Conservation (phyloP, 2,797 vertebrate species). For the Borostomias antarcticus region DNA sequence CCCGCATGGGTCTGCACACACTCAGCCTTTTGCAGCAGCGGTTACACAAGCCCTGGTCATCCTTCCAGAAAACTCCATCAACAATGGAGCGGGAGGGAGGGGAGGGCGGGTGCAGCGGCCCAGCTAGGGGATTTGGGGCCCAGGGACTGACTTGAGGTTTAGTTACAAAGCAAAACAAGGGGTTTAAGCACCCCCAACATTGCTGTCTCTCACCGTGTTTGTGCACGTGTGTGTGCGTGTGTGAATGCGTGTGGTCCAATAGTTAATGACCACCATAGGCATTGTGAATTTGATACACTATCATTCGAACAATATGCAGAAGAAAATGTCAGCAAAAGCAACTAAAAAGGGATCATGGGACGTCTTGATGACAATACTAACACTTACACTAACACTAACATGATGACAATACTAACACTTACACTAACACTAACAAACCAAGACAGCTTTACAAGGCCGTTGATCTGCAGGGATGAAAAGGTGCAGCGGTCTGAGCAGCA, state of each 20-base stretch:
- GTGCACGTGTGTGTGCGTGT: not conserved
- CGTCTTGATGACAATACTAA: not conserved
- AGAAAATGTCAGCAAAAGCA: not conserved
- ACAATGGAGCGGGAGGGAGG: constrained; percentile 52
- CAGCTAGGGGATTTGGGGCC: constrained; percentile 63
- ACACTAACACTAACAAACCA: not conserved
- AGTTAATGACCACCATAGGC: constrained; percentile 60
- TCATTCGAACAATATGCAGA: not conserved
- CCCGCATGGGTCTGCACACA: constrained; percentile 54
- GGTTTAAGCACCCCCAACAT: constrained; percentile 46
- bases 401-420: constrained; percentile 3
- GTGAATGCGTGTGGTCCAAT: constrained; percentile 56
- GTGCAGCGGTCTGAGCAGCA: constrained; percentile 11
- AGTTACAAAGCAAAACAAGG: constrained; percentile 75
- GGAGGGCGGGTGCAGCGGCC: constrained; percentile 51
- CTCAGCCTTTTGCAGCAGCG: constrained; percentile 53
- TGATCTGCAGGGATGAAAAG: constrained; percentile 22
- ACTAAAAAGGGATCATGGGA: not conserved
- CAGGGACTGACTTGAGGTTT: constrained; percentile 59
- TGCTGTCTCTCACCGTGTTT: constrained; percentile 29
- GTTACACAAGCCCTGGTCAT: constrained; percentile 72
- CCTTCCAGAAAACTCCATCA: constrained; percentile 69
- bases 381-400: constrained; percentile 7
- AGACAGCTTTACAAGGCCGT: no score
- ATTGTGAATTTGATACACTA: constrained; percentile 54